Evolutionary conservation across 2,888 invertebrate genomes (phyloP).

Genomic region (Pseudeuparius sepicola): DNA sequence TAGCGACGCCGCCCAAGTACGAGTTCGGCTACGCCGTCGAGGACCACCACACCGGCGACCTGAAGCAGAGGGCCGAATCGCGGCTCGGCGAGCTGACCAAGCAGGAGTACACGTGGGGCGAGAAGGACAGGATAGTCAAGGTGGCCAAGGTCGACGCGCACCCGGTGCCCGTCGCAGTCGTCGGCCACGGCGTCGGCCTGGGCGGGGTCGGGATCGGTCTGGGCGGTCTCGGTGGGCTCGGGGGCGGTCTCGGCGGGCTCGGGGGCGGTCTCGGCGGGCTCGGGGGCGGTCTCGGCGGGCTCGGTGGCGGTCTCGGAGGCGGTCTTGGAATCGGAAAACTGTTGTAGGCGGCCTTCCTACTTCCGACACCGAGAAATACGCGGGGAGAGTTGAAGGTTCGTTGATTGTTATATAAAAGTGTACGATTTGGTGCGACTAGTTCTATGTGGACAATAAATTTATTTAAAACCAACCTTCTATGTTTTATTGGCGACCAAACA

Average conservation of each 20-base stretch:
- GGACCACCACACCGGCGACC: slow-evolving; percentile 18
- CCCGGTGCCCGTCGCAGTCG: not conserved
- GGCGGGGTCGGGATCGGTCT: slow-evolving; percentile 7
- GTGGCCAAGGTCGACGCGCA: slow-evolving; percentile 13
- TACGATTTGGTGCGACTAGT: too few species aligned
- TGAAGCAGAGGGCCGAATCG: slow-evolving; percentile 17
- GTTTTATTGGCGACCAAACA: too few species aligned
- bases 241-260: slow-evolving; percentile 5
- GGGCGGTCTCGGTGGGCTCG: not conserved
- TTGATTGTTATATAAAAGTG: too few species aligned
- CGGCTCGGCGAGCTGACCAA: slow-evolving; percentile 17
- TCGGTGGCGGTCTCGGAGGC: too few species aligned
- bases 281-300: slow-evolving; percentile 4
- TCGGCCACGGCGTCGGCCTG: slow-evolving; percentile 3
- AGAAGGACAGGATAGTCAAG: slow-evolving; percentile 16
- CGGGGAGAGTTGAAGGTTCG: too few species aligned
- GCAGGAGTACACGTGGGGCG: slow-evolving; percentile 18
- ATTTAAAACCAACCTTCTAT: too few species aligned
- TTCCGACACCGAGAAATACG: too few species aligned
- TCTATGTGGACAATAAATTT: too few species aligned
- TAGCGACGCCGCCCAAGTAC: slow-evolving; percentile 18
- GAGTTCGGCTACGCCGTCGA: slow-evolving; percentile 20
- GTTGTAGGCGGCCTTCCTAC: too few species aligned
- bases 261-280: slow-evolving; percentile 8
- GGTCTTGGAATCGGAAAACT: too few species aligned